Base-by-base conservation (phyloP, 2,113 vertebrate species). In the Chitala chitala region DNA sequence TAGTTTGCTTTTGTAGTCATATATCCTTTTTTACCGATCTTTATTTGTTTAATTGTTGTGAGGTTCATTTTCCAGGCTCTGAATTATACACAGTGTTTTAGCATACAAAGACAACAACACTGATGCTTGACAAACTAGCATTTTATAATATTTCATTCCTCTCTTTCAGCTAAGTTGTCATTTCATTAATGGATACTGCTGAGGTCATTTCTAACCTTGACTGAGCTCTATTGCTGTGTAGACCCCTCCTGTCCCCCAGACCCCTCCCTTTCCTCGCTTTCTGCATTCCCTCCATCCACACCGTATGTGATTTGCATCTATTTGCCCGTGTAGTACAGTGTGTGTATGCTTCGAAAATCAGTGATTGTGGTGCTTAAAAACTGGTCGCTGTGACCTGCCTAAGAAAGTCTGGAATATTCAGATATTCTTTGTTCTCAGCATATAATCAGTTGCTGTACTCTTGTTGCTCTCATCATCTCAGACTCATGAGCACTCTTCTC, bases 161-260 rank as follows among this genome's bases (percentile, higher is more conserved):
- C 55, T 54, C 36, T 59, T 44, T 48, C 71, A 61, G 55, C 40
- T 42, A 46, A 58, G 24, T 58, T 59, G 71, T 72, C 38, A 61
- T 74, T 74, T 66, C 50, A 55, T 74, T 74, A 74, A 74, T 74
- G 58, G 63, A 74, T 74, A 74, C 61, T 50, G 50, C 61, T 74
- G 61, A 66, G 63, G 63, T 68, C 73, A 74, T 74, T 74, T 44
- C 73, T 74, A 55, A 74, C 63, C 63, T 74, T 74, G 73, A 54
- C 61, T 74, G 50, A 42, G 46, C 44, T 15, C 61, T 61, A 29
- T 2, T n/a, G 15, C 55, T n/a, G 0, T 22, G 38, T 26, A 33
- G 44, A n/a, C 29, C 55, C 54, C 71, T 29, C 71, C 71, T 29
- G 8, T n/a, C n/a, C 10, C 44, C 72, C 48, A 1, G 22, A n/a